Evolutionary conservation across 37 sponge, comb jelly and placozoan species (phyloP).

Genomic region (Beroe forskalii): DNA sequence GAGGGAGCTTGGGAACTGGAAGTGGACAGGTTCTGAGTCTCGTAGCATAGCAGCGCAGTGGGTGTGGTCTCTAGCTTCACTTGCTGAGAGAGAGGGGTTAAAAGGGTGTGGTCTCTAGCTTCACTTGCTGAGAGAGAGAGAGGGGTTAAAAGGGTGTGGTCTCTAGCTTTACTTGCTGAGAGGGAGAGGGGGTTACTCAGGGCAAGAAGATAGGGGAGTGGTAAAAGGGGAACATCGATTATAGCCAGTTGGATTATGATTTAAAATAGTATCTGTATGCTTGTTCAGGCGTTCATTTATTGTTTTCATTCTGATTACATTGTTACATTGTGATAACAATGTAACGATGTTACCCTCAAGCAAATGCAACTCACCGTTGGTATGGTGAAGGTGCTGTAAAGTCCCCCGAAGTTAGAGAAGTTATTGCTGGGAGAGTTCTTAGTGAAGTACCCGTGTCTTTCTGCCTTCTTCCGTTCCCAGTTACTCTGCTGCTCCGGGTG

Average conservation of each 20-base stretch:
- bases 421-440: background rate
- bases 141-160: no score
- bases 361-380: background rate
- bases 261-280: no score
- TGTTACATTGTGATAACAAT: background rate
- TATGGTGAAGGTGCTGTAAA: conserved; percentile 37
- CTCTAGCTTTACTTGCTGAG: conserved; percentile 29
- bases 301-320: no score
- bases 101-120: background rate
- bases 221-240: no score
- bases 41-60: background rate
- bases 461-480: conserved; percentile 43
- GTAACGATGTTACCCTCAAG: no score
- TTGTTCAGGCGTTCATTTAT: no score
- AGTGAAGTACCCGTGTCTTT: conserved; percentile 2
- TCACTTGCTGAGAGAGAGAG: conserved; percentile 42
- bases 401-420: background rate
- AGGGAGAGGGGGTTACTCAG: no score
- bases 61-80: conserved; percentile 16
- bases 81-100: conserved; percentile 38
- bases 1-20: background rate
- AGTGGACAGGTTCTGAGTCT: background rate
- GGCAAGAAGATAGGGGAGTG: no score
- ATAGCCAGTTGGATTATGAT: no score
- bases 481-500: conserved; percentile 27